phyloP scores from a whole-genome alignment of 2,113 vertebrate genomes.

The Mixornis gularis region DNA sequence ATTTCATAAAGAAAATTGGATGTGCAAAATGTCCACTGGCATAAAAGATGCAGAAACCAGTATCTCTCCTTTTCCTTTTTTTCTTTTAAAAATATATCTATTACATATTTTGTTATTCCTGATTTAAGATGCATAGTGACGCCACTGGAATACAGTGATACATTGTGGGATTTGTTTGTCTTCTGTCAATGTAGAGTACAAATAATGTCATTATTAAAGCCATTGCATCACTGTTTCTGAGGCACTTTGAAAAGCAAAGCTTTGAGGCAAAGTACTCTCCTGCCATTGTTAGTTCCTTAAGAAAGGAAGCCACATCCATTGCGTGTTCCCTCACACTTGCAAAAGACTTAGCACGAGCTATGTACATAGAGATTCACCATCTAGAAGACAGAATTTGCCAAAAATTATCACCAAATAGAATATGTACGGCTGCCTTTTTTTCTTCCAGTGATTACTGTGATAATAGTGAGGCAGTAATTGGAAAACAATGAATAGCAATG shows the following conservation, averaged over 20 bases:
- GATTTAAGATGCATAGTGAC: slow-evolving; percentile 54
- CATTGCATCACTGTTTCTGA: slow-evolving; percentile 24
- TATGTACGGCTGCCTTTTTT: neutral
- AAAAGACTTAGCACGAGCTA: neutral
- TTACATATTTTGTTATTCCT: neutral
- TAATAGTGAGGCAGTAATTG: neutral
- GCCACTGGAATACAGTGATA: slow-evolving; percentile 61
- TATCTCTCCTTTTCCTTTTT: neutral
- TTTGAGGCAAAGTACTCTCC: slow-evolving; percentile 32
- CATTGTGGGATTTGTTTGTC: slow-evolving; percentile 69
- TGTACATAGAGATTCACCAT: neutral
- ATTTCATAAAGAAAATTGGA: neutral
- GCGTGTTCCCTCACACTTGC: slow-evolving; percentile 9
- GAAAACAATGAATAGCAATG: neutral
- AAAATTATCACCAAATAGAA: neutral
- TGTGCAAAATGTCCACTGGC: neutral
- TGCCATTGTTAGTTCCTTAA: slow-evolving; percentile 48
- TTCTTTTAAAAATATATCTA: neutral
- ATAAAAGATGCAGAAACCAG: neutral
- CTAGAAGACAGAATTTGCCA: slow-evolving; percentile 4
- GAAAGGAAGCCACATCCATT: slow-evolving; percentile 54
- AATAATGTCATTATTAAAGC: slow-evolving; percentile 40
- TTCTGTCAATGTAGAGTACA: slow-evolving; percentile 51
- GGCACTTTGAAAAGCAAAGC: slow-evolving; percentile 49
- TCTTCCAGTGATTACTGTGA: neutral